Evolutionary conservation across 2,113 vertebrate genomes (phyloP), one percentile per base, ranked within the genome.

Genomic region (Gymnorhina tibicen): DNA sequence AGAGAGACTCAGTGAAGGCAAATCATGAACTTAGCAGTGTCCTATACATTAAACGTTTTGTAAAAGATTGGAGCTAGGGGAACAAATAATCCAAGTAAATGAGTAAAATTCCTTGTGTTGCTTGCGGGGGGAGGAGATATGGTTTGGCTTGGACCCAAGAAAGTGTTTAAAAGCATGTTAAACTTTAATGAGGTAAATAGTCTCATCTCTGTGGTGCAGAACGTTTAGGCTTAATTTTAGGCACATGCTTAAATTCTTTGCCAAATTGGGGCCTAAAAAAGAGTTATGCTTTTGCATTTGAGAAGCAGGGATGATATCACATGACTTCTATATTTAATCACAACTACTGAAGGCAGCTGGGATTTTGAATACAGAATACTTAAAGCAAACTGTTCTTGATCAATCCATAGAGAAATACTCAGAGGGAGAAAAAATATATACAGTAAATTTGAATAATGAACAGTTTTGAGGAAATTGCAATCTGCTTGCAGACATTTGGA

Each of bases 391-490:
- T 97, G 95, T 93, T 97, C 95, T 95, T 96, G 96, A 96, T 96
- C 96, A 96, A 96, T 96, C 96, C 92, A 79, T 62, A 94, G 92
- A 97, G 96, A 89, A 96, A 97, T 95, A 91, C 92, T 95, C 95
- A 84, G 95, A 94, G 95, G 90, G 90, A 91, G 90, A 81, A 96
- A 97, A 97, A 94, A 96, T 96, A 96, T 96, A 94, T 97, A 96
- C 96, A 93, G 93, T 96, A 96, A 96, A 97, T 97, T 97, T 96
- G 95, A 97, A 97, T 97, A 97, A 97, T 94, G 95, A 97, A 96
- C 93, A 96, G 93, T 97, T 97, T 96, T 96, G 96, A 95, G 96
- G 95, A 97, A 97, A 97, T 97, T 97, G 96, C 96, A 97, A 96
- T 96, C 96, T 97, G 96, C 96, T 96, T 94, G 91, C 88, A 96